Conservation (phyloP, 2,888 invertebrate genomes). For the Caenorhabditis japonica region DNA sequence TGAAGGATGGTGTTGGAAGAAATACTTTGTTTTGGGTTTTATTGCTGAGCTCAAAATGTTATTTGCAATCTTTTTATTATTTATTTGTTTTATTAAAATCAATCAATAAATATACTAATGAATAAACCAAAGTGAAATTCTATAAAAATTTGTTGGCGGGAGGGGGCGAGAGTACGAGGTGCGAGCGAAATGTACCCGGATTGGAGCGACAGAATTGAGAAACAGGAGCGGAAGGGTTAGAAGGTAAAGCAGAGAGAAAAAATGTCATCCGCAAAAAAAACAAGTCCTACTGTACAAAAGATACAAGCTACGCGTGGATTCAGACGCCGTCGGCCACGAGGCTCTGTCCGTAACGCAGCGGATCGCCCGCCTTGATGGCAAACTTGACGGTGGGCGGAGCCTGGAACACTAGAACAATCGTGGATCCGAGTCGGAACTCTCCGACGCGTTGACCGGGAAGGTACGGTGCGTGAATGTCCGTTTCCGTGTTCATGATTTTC, state of each 20-base stretch:
- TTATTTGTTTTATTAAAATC: too few relatives aligned
- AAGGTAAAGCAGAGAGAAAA: conserved; percentile 14
- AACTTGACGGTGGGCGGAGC: conserved; percentile 90
- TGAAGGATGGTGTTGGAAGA: too few relatives aligned
- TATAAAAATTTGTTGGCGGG: too few relatives aligned
- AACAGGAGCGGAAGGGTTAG: neutral
- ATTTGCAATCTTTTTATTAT: too few relatives aligned
- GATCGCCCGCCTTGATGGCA: conserved; percentile 81
- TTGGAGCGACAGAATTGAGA: conserved; percentile 13
- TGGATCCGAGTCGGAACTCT: conserved; percentile 97
- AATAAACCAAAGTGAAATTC: too few relatives aligned
- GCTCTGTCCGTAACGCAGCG: conserved; percentile 79
- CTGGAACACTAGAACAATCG: conserved; percentile 94
- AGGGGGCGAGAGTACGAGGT: too few relatives aligned
- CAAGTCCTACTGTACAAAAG: conserved; percentile 30
- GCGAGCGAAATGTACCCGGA: conserved; percentile 1
- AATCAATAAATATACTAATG: too few relatives aligned
- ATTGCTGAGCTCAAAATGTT: too few relatives aligned
- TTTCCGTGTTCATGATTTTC: conserved; percentile 56
- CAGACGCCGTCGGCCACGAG: conserved; percentile 71
- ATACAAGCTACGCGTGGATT: conserved; percentile 6
- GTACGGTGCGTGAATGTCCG: conserved; percentile 56
- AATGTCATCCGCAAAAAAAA: conserved; percentile 1
- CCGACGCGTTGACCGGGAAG: conserved; percentile 87
- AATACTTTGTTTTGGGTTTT: too few relatives aligned